Percentiles rank a stretch among this genome's conserved stretches.
Evolutionary conservation across 2,797 vertebrate genomes (phyloP).

Genomic region (Gymnocypris eckloni): DNA sequence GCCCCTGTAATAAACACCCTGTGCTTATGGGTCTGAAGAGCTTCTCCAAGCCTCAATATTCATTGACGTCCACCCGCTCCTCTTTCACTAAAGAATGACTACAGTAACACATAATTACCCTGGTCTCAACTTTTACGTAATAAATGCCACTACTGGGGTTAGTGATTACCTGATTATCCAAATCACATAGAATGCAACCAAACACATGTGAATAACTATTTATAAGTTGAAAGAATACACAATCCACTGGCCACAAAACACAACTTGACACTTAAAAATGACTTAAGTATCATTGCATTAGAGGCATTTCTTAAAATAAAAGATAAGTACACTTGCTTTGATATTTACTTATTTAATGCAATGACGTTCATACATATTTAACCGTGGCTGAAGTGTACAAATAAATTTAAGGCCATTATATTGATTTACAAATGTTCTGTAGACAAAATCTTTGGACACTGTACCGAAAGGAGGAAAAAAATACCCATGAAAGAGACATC

Average conservation of each 20-base stretch:
- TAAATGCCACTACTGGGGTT: constrained; percentile 3
- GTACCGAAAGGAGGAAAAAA: neutral
- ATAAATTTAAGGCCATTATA: neutral
- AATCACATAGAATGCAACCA: constrained; percentile 3
- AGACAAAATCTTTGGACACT: constrained; percentile 13
- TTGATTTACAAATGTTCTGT: neutral
- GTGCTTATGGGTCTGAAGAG: constrained; percentile 43
- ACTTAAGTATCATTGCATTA: neutral
- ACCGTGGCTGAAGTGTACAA: neutral
- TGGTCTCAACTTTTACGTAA: neutral
- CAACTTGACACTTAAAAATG: neutral
- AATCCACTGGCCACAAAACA: neutral
- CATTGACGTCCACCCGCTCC: constrained; percentile 15
- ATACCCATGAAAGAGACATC: constrained; percentile 14
- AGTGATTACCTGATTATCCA: constrained; percentile 14
- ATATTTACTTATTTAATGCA: neutral
- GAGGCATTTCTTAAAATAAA: neutral
- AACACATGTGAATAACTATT: neutral
- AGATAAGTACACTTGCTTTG: neutral
- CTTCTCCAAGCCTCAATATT: constrained; percentile 38
- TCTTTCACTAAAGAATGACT: neutral
- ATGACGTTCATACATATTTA: neutral
- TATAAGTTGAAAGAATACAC: no score
- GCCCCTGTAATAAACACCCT: constrained; percentile 34
- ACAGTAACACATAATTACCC: constrained; percentile 7